phyloP scores from a whole-genome alignment of 2,797 vertebrate species.

The Epinephelus malabaricus region DNA sequence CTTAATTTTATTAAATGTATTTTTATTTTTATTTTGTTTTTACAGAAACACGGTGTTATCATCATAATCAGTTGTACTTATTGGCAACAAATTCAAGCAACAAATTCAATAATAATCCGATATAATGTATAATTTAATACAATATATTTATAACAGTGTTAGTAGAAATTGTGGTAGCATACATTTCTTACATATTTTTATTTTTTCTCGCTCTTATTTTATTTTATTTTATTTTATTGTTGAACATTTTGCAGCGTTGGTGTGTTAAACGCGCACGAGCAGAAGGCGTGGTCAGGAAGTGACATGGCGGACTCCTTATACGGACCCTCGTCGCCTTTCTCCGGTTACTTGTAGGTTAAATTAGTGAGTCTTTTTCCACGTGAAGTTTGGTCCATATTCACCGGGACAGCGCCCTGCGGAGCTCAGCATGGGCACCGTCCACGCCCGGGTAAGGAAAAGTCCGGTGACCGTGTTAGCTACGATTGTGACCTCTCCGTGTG shows the following conservation, averaged over 20 bases:
- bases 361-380: neutral
- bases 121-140: too few species aligned
- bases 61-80: too few species aligned
- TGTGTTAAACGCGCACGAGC: constrained; percentile 47
- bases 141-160: too few species aligned
- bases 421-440: constrained; percentile 92
- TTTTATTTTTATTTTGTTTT: too few species aligned
- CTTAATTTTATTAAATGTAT: too few species aligned
- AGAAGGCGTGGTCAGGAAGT: constrained; percentile 74
- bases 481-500: constrained; percentile 80
- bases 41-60: too few species aligned
- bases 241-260: constrained; percentile 22
- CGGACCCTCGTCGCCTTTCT: constrained; percentile 32
- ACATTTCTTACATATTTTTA: too few species aligned
- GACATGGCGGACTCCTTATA: constrained; percentile 85
- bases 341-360: constrained; percentile 61
- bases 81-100: too few species aligned
- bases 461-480: neutral
- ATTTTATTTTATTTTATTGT: too few species aligned
- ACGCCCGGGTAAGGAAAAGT: constrained; percentile 91
- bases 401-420: constrained; percentile 49
- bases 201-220: too few species aligned
- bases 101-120: too few species aligned
- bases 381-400: constrained; percentile 3
- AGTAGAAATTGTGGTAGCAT: too few species aligned